phyloP scores from a whole-genome alignment of 1,140 invertebrate species.

The Choristoneura fumiferana region DNA sequence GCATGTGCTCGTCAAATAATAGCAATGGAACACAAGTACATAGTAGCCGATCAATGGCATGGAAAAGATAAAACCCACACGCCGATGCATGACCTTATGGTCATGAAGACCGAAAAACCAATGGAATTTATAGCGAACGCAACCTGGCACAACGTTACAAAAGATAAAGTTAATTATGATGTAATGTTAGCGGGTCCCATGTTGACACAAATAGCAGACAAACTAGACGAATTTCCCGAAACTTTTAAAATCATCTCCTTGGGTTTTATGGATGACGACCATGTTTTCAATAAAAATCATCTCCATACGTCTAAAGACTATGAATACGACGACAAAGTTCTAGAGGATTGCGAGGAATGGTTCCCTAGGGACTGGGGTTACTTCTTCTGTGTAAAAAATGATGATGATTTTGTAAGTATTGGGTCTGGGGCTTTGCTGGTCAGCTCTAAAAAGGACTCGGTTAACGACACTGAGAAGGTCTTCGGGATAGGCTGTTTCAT shows the following conservation, averaged over 20 bases:
- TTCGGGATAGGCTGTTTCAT: slow-evolving; percentile 25
- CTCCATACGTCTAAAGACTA: slow-evolving; percentile 4
- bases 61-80: too few species aligned
- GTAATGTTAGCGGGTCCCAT: too few species aligned
- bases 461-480: neutral
- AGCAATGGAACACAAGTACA: too few species aligned
- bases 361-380: slow-evolving; percentile 24
- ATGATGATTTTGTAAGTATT: slow-evolving; percentile 19
- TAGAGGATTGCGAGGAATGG: slow-evolving; percentile 26
- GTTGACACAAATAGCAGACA: too few species aligned
- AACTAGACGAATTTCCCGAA: neutral
- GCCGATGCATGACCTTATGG: too few species aligned
- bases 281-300: neutral
- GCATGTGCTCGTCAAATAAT: too few species aligned
- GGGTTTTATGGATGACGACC: neutral
- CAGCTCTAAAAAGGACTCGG: too few species aligned
- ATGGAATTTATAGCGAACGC: too few species aligned
- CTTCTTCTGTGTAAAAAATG: slow-evolving; percentile 30
- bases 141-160: too few species aligned
- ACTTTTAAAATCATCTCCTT: neutral
- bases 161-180: too few species aligned
- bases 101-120: too few species aligned
- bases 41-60: too few species aligned
- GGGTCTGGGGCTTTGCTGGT: slow-evolving; percentile 13
- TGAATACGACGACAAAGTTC: slow-evolving; percentile 3